Base-by-base conservation (phyloP, 2,888 invertebrate species). In the Myathropa florea region DNA sequence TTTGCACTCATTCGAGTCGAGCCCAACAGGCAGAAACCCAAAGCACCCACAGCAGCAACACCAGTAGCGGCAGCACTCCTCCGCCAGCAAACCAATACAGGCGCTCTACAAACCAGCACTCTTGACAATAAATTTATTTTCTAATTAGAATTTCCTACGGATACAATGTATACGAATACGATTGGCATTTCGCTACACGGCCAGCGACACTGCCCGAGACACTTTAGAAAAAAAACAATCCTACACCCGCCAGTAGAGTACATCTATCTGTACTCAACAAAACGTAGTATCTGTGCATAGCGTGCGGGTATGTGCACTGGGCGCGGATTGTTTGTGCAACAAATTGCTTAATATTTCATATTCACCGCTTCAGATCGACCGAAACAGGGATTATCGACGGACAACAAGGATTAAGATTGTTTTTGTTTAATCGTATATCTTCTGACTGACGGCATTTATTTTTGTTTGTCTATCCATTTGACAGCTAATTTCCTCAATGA, bases 121-220 rank as follows among this genome's bases (percentile, higher is more conserved):
- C 87, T 83, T 87, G 79, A 83, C 79, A 87, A 87, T 87, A 86
- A 86, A 86, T 86, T 86, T 79, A 86, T 76, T 86, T 79, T 86
- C 86, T 86, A 79, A 87, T 87, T 87, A 87, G 83, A 83, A 83
- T 87, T 87, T 83, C 83, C 83, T 79, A 76, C 73, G 70, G 73
- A 77, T 65, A 83, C 82, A 72, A 65, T 81, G 73, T 53, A 77
- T 72, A 76, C 28, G 63, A 81, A 77, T 85, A 64, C 82, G 77
- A 82, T 85, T 81, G 85, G 81, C 72, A 85, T 85, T 85, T 85
- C 33, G 70, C 75, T 80, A 75, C 46, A 73, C 55, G 39, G 14
- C 36, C 39, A n/a, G n/a, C 39, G n/a, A 59, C 61, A 61, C 33
- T 65, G 61, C 46, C 61, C 67, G 67, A 80, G 61, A 75, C 68